A percentile compares a stretch with the other conserved stretches of the same genome.
Evolutionary conservation across 2,888 invertebrate species (phyloP).

Genomic region (Druceiella hillmani): DNA sequence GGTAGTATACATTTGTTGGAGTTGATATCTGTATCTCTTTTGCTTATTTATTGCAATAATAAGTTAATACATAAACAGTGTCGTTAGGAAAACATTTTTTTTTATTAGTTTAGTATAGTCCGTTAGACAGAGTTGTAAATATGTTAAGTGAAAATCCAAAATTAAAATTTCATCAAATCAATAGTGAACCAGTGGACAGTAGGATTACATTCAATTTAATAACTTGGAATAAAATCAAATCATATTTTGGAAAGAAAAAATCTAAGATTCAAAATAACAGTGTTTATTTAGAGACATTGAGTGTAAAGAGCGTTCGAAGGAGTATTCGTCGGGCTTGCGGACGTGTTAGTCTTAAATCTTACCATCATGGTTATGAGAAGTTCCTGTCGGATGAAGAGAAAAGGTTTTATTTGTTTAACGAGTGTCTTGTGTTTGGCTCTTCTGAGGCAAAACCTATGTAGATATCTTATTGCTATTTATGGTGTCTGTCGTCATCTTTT

Average conservation of each 20-base stretch:
- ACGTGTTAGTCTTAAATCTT: slow-evolving; percentile 36
- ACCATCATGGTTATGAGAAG: slow-evolving; percentile 54
- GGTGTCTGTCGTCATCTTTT: background rate
- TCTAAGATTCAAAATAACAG: slow-evolving; percentile 31
- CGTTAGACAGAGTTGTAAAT: no score
- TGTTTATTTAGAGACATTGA: slow-evolving; percentile 37
- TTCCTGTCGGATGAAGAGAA: slow-evolving; percentile 66
- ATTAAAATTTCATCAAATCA: no score
- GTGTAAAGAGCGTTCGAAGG: slow-evolving; percentile 36
- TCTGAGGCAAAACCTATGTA: background rate
- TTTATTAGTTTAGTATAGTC: no score
- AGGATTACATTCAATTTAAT: no score
- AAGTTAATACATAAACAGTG: no score
- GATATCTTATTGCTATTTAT: background rate
- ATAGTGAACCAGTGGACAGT: no score
- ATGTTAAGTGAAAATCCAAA: no score
- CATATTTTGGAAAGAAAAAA: slow-evolving; percentile 31
- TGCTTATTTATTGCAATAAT: no score
- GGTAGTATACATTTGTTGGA: no score
- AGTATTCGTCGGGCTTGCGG: slow-evolving; percentile 39
- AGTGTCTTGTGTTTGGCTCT: no score
- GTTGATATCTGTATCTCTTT: no score
- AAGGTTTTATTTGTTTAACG: slow-evolving; percentile 43
- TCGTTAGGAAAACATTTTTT: no score
- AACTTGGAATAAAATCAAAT: slow-evolving; percentile 35